These are phyloP conservation scores for Escarpia spicata DNA, from an alignment of 2,888 invertebrate species.

Conservation along the genomic window DNA sequence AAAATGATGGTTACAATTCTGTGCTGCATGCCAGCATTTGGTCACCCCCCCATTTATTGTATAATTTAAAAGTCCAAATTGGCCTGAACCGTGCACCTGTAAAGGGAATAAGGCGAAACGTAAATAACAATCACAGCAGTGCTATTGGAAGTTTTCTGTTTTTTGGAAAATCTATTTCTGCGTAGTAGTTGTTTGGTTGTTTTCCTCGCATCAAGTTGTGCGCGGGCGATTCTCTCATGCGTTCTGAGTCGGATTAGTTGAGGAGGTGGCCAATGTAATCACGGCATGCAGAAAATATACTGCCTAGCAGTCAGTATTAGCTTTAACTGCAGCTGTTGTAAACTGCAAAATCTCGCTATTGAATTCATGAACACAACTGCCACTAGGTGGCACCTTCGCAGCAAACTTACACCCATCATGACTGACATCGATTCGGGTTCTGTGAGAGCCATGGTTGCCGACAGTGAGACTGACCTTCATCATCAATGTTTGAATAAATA, in stretches of 20 bases:
- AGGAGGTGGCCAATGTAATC: not conserved
- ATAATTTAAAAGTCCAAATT: not conserved
- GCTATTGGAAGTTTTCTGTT: not conserved
- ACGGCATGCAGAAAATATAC: not conserved
- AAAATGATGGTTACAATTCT: not conserved
- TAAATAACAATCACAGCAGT: not conserved
- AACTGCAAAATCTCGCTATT: not conserved
- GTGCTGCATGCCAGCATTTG: not conserved
- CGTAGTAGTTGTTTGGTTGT: not conserved
- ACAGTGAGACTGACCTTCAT: not conserved
- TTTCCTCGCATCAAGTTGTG: not conserved
- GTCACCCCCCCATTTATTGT: not conserved
- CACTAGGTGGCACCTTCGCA: not conserved
- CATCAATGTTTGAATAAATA: conserved; percentile 13
- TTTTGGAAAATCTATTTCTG: not conserved
- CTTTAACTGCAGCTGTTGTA: conserved; percentile 12
- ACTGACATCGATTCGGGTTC: not conserved
- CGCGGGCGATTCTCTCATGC: not conserved
- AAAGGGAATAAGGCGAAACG: not conserved
- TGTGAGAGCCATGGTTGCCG: not conserved
- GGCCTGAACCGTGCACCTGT: not conserved
- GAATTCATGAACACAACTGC: not conserved
- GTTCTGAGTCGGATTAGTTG: not conserved
- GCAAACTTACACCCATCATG: not conserved
- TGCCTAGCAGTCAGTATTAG: conserved; percentile 2